Percentiles rank a stretch among this genome's conserved stretches.
Evolutionary conservation across 2,113 vertebrate species (phyloP).

Genomic region (Lynx canadensis): DNA sequence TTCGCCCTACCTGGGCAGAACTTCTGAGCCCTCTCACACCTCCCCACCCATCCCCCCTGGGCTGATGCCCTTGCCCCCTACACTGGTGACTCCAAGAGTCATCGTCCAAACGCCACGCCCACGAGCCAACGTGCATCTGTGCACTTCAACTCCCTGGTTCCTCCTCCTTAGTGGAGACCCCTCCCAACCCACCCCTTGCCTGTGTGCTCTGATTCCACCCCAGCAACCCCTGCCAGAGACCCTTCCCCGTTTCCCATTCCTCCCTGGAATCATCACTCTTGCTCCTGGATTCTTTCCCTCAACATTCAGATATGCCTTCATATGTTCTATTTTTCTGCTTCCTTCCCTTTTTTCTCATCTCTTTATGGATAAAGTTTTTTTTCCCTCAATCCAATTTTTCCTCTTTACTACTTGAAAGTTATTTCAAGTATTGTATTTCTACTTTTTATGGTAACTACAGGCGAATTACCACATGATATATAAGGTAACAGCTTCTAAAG

Average conservation of each 20-base stretch:
- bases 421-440: neutral
- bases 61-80: neutral
- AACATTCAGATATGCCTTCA: neutral
- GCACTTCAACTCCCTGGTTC: neutral
- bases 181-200: neutral
- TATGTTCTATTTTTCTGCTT: neutral
- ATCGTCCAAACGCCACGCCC: neutral
- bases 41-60: no score
- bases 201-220: neutral
- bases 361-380: neutral
- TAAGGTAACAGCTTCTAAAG: neutral
- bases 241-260: neutral
- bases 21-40: neutral
- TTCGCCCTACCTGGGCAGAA: neutral
- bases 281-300: neutral
- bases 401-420: neutral
- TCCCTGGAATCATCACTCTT: neutral
- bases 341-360: neutral
- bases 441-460: neutral
- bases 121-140: neutral
- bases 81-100: neutral
- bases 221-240: neutral
- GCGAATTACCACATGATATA: neutral
- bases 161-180: neutral
- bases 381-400: neutral